Base-by-base conservation (phyloP, 2,113 vertebrate species). In the Tricholaema leucomelas region DNA sequence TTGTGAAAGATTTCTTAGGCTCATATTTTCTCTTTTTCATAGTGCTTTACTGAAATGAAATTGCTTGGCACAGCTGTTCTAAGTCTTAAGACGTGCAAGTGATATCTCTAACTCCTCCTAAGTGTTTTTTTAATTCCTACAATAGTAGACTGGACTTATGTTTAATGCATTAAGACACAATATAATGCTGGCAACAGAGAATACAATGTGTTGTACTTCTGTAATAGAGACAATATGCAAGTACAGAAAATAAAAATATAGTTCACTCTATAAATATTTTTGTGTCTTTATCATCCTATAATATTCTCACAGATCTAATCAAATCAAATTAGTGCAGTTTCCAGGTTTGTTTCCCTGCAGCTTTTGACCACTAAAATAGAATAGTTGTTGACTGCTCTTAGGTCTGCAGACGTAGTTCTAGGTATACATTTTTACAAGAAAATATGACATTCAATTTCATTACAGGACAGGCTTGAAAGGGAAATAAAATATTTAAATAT, bases 21-120 rank as follows among this genome's bases (percentile, higher is more conserved):
- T 87, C 20, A 6, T 58, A 55, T 76, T 82, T 91, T 91, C 30
- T 31, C 66, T 88, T 85, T 79, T 42, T 20, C 71, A 63, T 52
- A 87, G 24, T 71, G 40, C 44, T 82, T 79, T 58, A 56, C 71
- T 87, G 36, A 87, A 76, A 48, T 38, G 8, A 80, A 85, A 48
- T 65, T 52, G 12, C 67, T 85, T 87, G 54, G 61, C 61, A 71
- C 75, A 82, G 90, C 44, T 95, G 71, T 92, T 91, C 35, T 28
- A 19, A 65, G 30, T 44, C 73, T 60, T 50, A 63, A 89, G 71
- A 50, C 4, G 10, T 56, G 30, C 3, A 56, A 75, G 65, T 52
- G 74, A 84, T 42, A 25, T 78, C 70, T 88, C 55, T 65, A 86
- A 72, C 8, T 78, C 58, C 28, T 79, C 3, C 0, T 35, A 84